phyloP scores from a whole-genome alignment of 2,113 vertebrate species.

The Melierax canorus region DNA sequence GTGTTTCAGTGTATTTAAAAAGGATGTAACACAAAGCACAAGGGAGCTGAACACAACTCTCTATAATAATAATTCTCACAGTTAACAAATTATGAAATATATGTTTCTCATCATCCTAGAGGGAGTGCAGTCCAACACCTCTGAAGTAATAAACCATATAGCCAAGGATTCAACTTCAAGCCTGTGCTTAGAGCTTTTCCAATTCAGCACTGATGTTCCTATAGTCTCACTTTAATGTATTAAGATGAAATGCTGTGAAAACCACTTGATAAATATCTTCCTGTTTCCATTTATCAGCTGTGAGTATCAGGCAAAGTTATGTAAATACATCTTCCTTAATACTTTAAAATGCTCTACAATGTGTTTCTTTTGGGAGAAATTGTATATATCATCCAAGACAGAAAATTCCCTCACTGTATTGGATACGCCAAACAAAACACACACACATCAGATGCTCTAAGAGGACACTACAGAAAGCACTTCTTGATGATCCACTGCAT shows the following conservation, averaged over 20 bases:
- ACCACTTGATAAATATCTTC: neutral
- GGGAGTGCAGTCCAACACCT: neutral
- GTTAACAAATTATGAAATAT: neutral
- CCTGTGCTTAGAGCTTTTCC: neutral
- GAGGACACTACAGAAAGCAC: neutral
- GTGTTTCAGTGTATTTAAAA: neutral
- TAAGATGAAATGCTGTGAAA: neutral
- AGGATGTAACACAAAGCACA: neutral
- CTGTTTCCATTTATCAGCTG: neutral
- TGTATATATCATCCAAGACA: neutral
- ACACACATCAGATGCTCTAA: neutral
- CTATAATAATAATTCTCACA: neutral
- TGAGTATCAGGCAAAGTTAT: neutral
- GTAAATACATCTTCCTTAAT: neutral
- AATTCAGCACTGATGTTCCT: neutral
- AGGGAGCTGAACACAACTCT: neutral
- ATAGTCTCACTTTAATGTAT: neutral
- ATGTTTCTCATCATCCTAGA: neutral
- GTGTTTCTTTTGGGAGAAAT: neutral
- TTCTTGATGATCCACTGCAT: neutral
- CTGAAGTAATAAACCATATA: neutral
- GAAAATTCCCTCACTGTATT: neutral
- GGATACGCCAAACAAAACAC: neutral
- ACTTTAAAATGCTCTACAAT: neutral
- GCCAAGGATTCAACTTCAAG: neutral